Evolutionary conservation across 2,888 invertebrate genomes (phyloP), one percentile per base, ranked within the genome.

Genomic region (Aleiodes testaceus): DNA sequence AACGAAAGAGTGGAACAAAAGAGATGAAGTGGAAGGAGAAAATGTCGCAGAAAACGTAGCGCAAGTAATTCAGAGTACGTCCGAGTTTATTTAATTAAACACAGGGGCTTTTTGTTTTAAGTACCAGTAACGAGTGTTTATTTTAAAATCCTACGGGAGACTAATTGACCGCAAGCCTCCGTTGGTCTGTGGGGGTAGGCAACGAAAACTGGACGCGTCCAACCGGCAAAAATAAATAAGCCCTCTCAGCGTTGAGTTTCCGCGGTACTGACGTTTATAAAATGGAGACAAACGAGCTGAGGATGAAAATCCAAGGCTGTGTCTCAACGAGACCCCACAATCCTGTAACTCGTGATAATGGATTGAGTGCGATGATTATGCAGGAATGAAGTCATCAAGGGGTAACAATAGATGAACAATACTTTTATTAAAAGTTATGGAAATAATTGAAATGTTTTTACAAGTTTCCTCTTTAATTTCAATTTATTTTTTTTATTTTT

Each of bases 41-140:
- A 59, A 59, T 59, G 59, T 59, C 59, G 42, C 36, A 16, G 59
- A 59, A 59, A 59, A 59, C 36, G 59, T 59, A 59, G 59, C 59
- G 59, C 59, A 59, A 59, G 59, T 59, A 59, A 59, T 59, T 59
- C 59, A 59, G 59, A 59, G 59, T 59, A 47, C 44, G 45, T 22
- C 63, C 63, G 53, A 70, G 73, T 74, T 80, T 77, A 79, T 81
- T 78, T 77, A 80, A 82, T 82, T 79, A 81, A 81, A 79, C 77
- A 69, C 69, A 50, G 71, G 66, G 47, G 77, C 72, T 77, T 78
- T 81, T 81, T 82, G 80, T 82, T 82, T 81, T 79, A 81, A 82
- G 81, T 80, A 79, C 78, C 79, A 80, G 81, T 82, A 81, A 82
- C 82, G 81, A 82, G 81, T 82, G 80, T 83, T 83, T 83, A 81